Evolutionary conservation across 1,140 invertebrate genomes (phyloP).

Genomic region (Heliconius hewitsoni): DNA sequence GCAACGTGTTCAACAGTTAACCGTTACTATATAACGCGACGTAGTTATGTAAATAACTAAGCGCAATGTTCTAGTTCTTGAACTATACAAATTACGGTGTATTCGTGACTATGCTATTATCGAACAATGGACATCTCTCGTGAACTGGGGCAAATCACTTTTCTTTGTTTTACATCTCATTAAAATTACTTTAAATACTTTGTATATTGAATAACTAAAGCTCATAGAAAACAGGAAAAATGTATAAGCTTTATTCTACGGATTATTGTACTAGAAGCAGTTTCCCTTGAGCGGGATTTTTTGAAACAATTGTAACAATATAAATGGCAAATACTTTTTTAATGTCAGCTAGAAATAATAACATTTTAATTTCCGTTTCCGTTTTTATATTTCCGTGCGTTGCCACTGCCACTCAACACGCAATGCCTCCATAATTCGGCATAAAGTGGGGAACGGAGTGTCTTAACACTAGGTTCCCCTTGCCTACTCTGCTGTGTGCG

Average conservation of each 20-base stretch:
- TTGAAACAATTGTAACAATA: no score
- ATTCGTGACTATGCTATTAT: slow-evolving; percentile 14
- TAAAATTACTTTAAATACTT: slow-evolving; percentile 5
- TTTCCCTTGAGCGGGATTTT: no score
- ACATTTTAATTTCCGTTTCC: no score
- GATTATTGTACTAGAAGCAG: no score
- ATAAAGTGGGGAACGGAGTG: no score
- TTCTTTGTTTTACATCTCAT: slow-evolving; percentile 11
- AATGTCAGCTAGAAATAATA: no score
- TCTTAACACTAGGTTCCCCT: no score
- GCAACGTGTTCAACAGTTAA: not conserved
- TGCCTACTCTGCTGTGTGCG: no score
- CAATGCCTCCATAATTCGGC: no score
- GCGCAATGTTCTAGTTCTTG: slow-evolving; percentile 1
- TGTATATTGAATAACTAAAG: not conserved
- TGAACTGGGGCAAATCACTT: slow-evolving; percentile 9
- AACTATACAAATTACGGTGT: slow-evolving; percentile 8
- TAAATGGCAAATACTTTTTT: no score
- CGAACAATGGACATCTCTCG: slow-evolving; percentile 10
- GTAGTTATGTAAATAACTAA: not conserved
- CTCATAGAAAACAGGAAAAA: not conserved
- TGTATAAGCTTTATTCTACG: not conserved
- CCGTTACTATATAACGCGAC: not conserved
- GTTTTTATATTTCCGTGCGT: no score
- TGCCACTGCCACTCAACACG: no score